phyloP scores from a whole-genome alignment of 2,888 invertebrate genomes.

The Anoplius nigerrimus region DNA sequence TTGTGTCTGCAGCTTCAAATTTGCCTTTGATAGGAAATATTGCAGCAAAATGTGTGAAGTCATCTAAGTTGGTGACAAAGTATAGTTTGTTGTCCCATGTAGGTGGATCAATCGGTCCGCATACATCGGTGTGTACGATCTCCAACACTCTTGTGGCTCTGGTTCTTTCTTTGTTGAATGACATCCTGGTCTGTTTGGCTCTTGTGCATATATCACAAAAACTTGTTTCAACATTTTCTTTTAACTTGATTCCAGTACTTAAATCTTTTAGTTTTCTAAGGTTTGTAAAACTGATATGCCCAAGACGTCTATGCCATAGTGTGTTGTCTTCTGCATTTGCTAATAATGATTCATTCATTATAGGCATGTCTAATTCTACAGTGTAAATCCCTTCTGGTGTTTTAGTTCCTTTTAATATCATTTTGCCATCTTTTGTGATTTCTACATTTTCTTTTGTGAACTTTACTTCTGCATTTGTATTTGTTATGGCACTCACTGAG shows the following conservation, averaged over 20 bases:
- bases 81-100: neutral
- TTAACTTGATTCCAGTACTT: neutral
- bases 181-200: neutral
- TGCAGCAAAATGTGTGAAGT: neutral
- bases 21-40: slow-evolving; percentile 4
- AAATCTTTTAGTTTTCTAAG: neutral
- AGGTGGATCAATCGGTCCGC: slow-evolving; percentile 5
- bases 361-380: neutral
- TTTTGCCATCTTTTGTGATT: slow-evolving; percentile 2
- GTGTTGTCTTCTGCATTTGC: neutral
- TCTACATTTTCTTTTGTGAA: slow-evolving; percentile 10
- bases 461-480: slow-evolving; percentile 9
- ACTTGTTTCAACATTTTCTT: neutral
- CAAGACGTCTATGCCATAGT: neutral
- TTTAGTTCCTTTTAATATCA: slow-evolving; percentile 4
- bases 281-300: neutral
- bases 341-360: neutral
- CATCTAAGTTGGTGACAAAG: slow-evolving; percentile 12
- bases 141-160: neutral
- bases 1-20: neutral
- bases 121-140: slow-evolving; percentile 12
- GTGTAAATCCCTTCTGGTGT: slow-evolving; percentile 1
- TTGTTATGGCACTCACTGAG: slow-evolving; percentile 14
- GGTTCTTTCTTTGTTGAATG: neutral
- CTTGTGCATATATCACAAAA: neutral